Evolutionary conservation across 1,140 invertebrate genomes (phyloP).

Genomic region (Chelonus insularis): DNA sequence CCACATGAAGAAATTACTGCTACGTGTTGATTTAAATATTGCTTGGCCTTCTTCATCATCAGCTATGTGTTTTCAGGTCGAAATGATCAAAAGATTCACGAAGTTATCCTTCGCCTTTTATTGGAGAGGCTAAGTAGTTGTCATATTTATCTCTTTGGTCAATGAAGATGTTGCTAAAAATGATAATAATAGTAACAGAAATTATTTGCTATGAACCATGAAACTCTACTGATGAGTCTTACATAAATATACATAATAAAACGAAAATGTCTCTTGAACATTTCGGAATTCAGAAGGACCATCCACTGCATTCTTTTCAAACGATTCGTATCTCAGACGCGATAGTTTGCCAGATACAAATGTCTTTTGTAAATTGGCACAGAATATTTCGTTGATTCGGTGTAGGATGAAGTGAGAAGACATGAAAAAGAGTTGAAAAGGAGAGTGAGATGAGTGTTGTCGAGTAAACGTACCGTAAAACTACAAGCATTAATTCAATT

Average conservation of each 20-base stretch:
- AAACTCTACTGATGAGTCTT: background rate
- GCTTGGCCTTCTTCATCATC: background rate
- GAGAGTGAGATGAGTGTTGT: background rate
- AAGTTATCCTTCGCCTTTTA: background rate
- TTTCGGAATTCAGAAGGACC: constrained; percentile 30
- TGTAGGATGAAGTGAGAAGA: background rate
- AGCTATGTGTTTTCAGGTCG: too few relatives aligned
- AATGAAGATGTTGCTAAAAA: background rate
- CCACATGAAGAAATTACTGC: background rate
- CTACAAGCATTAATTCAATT: constrained; percentile 25
- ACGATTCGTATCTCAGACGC: constrained; percentile 30
- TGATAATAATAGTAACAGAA: too few relatives aligned
- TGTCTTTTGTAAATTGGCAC: constrained; percentile 27
- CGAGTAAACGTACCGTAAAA: constrained; percentile 31
- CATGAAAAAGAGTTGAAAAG: background rate
- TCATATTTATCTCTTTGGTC: too few relatives aligned
- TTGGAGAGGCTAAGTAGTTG: background rate
- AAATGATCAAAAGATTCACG: too few relatives aligned
- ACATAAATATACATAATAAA: background rate
- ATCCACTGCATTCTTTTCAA: constrained; percentile 21
- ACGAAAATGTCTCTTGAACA: background rate
- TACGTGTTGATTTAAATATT: background rate
- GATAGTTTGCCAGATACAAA: constrained; percentile 24
- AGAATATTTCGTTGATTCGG: constrained; percentile 2
- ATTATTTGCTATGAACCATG: too few relatives aligned